Percentiles rank a stretch among this genome's conserved stretches.
Conservation (phyloP, 2,797 vertebrate genomes). For the Pyrocephalus nanus region DNA sequence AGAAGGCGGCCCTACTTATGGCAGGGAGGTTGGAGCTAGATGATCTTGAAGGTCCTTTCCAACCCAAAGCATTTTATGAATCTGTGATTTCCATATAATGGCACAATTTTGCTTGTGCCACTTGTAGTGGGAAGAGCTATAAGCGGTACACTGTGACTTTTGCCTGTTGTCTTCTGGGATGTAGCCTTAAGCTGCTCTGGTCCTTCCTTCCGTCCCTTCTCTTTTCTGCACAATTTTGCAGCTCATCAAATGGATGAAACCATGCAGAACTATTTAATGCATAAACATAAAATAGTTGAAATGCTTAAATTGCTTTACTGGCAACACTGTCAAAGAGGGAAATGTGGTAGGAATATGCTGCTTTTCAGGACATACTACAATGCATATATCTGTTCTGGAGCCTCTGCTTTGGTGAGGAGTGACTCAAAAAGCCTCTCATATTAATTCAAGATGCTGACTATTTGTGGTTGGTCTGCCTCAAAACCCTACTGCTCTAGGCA, state of each 20-base stretch:
- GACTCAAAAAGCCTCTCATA: background rate
- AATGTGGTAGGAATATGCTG: background rate
- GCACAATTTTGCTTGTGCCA: background rate
- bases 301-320: background rate
- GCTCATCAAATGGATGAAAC: background rate
- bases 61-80: background rate
- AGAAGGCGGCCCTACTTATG: background rate
- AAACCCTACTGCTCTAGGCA: slow-evolving; percentile 23
- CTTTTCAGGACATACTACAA: background rate
- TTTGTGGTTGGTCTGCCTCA: slow-evolving; percentile 25
- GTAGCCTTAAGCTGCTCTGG: background rate
- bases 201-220: background rate
- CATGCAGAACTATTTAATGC: background rate
- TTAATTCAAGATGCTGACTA: slow-evolving; percentile 11
- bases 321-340: background rate
- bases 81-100: background rate
- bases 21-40: background rate
- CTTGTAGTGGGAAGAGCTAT: background rate
- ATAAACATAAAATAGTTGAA: slow-evolving; percentile 14
- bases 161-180: background rate
- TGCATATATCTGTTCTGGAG: background rate
- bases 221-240: background rate
- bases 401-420: slow-evolving; percentile 18
- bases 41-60: background rate
- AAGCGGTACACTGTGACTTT: background rate